Conservation (phyloP, 2,888 invertebrate species). For the Helicoverpa assulta region DNA sequence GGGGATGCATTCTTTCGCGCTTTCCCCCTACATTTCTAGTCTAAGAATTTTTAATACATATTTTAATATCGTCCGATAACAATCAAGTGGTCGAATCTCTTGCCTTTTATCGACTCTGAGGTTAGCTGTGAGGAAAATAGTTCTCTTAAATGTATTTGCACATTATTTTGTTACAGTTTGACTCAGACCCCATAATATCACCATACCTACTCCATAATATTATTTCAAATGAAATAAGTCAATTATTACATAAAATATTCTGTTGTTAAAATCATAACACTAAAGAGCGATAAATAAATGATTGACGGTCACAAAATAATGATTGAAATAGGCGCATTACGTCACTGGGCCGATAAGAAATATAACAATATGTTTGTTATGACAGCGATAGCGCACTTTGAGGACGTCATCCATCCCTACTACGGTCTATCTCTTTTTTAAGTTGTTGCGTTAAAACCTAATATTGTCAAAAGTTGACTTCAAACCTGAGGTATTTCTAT, state of each 20-base stretch:
- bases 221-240: neutral
- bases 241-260: constrained; percentile 5
- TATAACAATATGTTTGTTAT: constrained; percentile 53
- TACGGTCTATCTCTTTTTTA: neutral
- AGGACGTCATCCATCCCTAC: constrained; percentile 60
- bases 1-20: neutral
- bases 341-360: constrained; percentile 64
- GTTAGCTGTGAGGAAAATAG: no score
- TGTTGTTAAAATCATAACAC: constrained; percentile 15
- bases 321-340: constrained; percentile 61
- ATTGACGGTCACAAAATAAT: constrained; percentile 56
- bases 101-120: neutral
- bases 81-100: neutral
- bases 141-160: no score
- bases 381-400: constrained; percentile 53
- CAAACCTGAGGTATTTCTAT: constrained; percentile 3
- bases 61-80: constrained; percentile 6
- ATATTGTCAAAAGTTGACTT: no score
- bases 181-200: neutral
- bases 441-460: constrained; percentile 2
- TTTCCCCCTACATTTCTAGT: neutral
- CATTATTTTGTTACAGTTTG: no score
- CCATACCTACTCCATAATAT: neutral
- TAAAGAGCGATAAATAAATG: constrained; percentile 43
- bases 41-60: neutral